These are phyloP conservation scores for Aurelia aurita complex sp. Pacific DNA, from an alignment of 30 jellyfish, hydroid and myxozoan species.

Conservation along the genomic window DNA sequence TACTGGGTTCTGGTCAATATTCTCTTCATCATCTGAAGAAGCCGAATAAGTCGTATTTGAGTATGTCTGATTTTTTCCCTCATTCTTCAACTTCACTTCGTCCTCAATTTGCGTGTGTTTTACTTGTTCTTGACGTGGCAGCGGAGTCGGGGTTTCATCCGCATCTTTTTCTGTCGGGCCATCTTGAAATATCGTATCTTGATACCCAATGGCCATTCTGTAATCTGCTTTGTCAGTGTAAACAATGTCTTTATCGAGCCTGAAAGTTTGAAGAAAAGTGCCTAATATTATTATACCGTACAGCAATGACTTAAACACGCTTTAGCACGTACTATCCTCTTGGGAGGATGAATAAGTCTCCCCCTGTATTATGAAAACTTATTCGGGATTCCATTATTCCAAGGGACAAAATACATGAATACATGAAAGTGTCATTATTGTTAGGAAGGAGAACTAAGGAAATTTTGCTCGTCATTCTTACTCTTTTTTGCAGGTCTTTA, in stretches of 20 bases:
- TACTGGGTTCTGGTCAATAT: conserved; percentile 60
- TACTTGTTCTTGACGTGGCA: background rate
- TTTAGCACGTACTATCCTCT: no score
- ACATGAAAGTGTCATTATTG: no score
- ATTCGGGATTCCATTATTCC: background rate
- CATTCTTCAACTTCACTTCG: background rate
- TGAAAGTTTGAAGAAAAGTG: background rate
- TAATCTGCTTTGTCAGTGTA: conserved; percentile 43
- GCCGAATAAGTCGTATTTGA: background rate
- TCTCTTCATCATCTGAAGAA: conserved; percentile 59
- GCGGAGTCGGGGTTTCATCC: background rate
- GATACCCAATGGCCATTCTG: conserved; percentile 43
- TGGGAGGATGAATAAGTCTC: no score
- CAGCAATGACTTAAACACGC: no score
- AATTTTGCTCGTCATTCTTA: no score
- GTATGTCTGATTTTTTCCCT: background rate
- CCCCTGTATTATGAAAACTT: background rate
- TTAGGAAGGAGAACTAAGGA: no score
- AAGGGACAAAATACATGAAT: no score
- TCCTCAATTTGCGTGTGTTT: background rate
- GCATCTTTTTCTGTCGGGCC: background rate
- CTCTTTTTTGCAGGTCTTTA: no score
- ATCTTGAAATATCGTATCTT: conserved; percentile 12
- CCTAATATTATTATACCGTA: no score
- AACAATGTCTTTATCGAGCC: conserved; percentile 51